Base-by-base conservation (phyloP, 2,888 invertebrate genomes). In the Nomada lathburiana region DNA sequence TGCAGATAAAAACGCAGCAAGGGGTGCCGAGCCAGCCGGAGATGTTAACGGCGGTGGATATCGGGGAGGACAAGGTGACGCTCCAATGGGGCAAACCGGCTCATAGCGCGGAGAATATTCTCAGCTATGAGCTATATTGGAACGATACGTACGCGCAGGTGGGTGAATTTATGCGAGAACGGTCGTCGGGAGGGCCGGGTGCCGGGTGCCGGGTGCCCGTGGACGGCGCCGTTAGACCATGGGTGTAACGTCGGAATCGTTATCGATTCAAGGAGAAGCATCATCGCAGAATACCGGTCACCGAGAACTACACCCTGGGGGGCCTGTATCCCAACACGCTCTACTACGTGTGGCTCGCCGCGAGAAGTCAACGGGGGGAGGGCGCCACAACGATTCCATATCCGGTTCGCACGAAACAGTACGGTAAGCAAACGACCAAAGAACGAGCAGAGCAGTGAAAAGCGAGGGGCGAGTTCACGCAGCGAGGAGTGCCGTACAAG, bases 1-100 rank as follows among this genome's bases (percentile, higher is more conserved):
- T 99, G n/a, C 98, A 98, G 94, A 98, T 99, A 90, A 98, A 98
- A 95, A 99, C 99, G 44, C 98, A 98, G 92, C 98, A 98, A 96
- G 99, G 99, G 96, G 99, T 99, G 85, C 99, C 99, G 70, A 98
- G 98, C 84, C 99, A 99, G 94, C 99, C 99, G 18, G 97, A 97
- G 90, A 97, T 98, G 95, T 95, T 99, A 91, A 96, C 97, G 89
- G 97, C 97, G 18, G 96, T 97, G 82, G 97, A 98, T 93, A 96
- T 97, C 74, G 98, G 98, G 70, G 98, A 99, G 94, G 98, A 98
- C 70, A 96, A 97, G 80, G 98, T 99, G 76, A 97, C 97, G 78
- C 95, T 99, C 90, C 97, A 97, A 89, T 99, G 99, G 99, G 97
- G 97, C 80, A 96, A 97, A 91, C 99, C 99, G 23, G 96, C 97